Conservation (phyloP, 1,140 invertebrate genomes). For the Patella vulgata region DNA sequence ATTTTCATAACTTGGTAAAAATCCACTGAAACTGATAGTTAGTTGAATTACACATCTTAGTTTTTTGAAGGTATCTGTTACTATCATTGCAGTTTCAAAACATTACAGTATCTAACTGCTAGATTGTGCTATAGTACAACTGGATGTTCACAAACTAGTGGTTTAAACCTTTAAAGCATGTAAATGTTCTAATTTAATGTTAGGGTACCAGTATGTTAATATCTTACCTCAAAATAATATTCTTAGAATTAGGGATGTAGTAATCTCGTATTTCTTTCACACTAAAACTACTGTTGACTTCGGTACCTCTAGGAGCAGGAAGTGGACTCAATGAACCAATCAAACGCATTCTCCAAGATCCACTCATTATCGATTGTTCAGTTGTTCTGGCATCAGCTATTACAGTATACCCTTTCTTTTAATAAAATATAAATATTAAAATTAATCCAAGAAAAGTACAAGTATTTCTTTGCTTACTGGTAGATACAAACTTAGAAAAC, state of each 20-base stretch:
- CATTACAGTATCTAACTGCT: too few species aligned
- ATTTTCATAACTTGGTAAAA: neutral
- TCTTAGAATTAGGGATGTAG: constrained; percentile 62
- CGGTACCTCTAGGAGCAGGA: constrained; percentile 45
- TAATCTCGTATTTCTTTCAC: constrained; percentile 63
- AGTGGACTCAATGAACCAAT: constrained; percentile 63
- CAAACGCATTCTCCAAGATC: constrained; percentile 63
- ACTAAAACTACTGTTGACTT: constrained; percentile 59
- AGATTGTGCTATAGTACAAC: too few species aligned
- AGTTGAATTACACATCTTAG: too few species aligned
- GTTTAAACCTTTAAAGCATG: too few species aligned
- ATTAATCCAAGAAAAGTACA: neutral
- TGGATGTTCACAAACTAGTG: too few species aligned
- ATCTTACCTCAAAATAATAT: constrained; percentile 62
- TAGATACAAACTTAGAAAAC: too few species aligned
- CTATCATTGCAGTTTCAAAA: too few species aligned
- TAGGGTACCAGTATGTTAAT: too few species aligned
- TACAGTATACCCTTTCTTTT: constrained; percentile 65
- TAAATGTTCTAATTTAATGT: too few species aligned
- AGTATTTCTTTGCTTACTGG: neutral
- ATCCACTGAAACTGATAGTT: neutral
- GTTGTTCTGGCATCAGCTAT: constrained; percentile 61
- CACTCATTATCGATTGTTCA: constrained; percentile 52
- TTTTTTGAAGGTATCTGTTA: too few species aligned
- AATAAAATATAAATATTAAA: constrained; percentile 13